Conservation (phyloP, 2,797 vertebrate genomes). For the Malurus splendens region DNA sequence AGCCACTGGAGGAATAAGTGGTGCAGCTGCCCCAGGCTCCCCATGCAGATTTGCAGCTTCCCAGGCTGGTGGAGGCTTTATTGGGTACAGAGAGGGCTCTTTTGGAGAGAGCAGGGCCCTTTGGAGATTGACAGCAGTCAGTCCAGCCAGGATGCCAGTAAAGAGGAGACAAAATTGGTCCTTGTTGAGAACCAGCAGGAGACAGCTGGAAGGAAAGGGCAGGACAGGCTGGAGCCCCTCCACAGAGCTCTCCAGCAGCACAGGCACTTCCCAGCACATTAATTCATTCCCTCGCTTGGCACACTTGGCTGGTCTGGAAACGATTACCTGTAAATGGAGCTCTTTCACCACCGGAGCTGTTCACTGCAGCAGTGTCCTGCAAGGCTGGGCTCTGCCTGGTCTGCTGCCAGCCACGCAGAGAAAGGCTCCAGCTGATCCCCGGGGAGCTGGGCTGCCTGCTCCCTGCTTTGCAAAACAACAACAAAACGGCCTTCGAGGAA, state of each 20-base stretch:
- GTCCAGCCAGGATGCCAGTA: background rate
- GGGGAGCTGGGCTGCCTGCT: background rate
- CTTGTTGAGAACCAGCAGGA: background rate
- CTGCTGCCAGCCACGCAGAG: background rate
- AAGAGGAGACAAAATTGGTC: background rate
- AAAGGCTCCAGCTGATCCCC: conserved; percentile 2
- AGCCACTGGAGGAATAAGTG: background rate
- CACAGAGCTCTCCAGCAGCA: background rate
- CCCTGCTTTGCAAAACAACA: background rate
- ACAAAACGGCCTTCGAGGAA: conserved; percentile 31
- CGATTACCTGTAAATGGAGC: background rate
- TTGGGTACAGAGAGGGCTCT: accelerated
- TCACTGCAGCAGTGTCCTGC: background rate
- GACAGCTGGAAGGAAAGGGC: background rate
- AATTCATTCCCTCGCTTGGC: background rate
- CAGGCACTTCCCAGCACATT: background rate
- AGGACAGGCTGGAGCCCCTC: background rate
- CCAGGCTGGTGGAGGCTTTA: background rate
- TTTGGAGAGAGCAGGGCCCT: background rate
- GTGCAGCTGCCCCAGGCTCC: background rate
- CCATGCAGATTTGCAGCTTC: background rate
- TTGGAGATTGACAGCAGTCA: background rate
- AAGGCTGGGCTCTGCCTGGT: background rate
- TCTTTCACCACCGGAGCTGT: background rate
- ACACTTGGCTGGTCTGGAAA: background rate